These are phyloP conservation scores for Brenthis ino DNA, from an alignment of 2,888 invertebrate genomes.

Conservation along the genomic window DNA sequence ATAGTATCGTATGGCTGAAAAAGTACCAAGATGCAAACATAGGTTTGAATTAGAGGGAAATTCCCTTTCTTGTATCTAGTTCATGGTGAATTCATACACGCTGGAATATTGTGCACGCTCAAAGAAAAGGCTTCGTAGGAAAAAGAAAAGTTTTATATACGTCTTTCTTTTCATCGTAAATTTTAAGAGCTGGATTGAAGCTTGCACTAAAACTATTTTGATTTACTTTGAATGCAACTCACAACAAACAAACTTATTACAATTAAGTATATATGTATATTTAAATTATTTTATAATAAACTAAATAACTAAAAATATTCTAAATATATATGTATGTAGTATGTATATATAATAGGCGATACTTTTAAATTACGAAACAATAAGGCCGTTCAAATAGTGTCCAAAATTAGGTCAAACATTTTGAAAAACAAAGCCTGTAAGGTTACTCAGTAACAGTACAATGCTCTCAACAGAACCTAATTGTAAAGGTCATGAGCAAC, in stretches of 20 bases:
- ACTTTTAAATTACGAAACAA: constrained; percentile 7
- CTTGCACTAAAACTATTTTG: neutral
- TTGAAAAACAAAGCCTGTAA: constrained; percentile 32
- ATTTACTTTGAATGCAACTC: no score
- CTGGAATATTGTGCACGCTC: constrained; percentile 5
- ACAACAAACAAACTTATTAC: no score
- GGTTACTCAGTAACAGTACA: constrained; percentile 31
- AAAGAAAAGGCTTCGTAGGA: constrained; percentile 6
- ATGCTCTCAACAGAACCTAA: constrained; percentile 40
- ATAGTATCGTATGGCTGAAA: no score
- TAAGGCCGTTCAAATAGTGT: constrained; percentile 5
- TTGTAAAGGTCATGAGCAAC: constrained; percentile 54
- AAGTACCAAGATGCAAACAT: neutral
- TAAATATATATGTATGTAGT: no score
- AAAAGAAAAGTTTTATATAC: constrained; percentile 12
- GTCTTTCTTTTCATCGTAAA: constrained; percentile 14
- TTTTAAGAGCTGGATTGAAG: neutral
- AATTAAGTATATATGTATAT: no score
- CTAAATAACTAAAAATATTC: neutral
- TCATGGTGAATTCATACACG: constrained; percentile 14
- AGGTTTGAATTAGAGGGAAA: neutral
- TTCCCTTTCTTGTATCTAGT: neutral
- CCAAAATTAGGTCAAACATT: constrained; percentile 25
- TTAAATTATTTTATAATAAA: no score
- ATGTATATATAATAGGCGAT: neutral